Evolutionary conservation across 2,888 invertebrate genomes (phyloP), one percentile per base, ranked within the genome.

Genomic region (Celastrina argiolus): DNA sequence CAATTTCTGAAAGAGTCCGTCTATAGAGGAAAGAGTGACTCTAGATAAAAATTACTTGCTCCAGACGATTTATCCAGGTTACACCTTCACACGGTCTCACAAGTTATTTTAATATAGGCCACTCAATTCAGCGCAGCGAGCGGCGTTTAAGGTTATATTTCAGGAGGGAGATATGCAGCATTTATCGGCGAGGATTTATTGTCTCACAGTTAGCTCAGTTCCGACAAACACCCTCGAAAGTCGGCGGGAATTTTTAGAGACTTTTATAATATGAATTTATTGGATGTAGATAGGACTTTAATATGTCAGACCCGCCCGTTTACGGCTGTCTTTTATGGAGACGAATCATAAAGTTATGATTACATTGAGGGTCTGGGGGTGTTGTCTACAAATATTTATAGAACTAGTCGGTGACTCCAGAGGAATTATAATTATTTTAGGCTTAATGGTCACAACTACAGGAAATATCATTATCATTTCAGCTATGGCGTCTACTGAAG

Each of bases 161-260:
- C 69, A 39, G 61, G 39, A 58, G 69, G 63, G 69, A 75, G 74
- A 76, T 74, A 76, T 75, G 75, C 67, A 70, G 71, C 77, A 74
- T 78, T 79, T 78, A 78, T 77, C 75, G 78, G 74, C 69, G 73
- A 72, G 74, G 75, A 77, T 77, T 79, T 77, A 77, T 76, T 74
- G 74, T 67, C 70, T 65, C 67, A 58, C 66, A 59, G 65, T 56
- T 56, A 36, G 64, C 64, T 51, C 41, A 59, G 39, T 59, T 56
- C 59, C 31, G 39, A 58, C 58, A 65, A 65, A 65, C 59, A 65
- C 36, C 39, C 39, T 16, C 36, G 18, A 65, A 65, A 65, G 59
- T 65, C 41, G 41, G 64, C 7, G 28, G 58, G 42, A 41, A 65
- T 65, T 65, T 39, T 61, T 39, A 18, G 39, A 39, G 34, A 59